A percentile compares a stretch with the other conserved stretches of the same genome.
These are phyloP conservation scores for Parotia lawesii DNA, from an alignment of 2,113 vertebrate species.

Conservation along the genomic window DNA sequence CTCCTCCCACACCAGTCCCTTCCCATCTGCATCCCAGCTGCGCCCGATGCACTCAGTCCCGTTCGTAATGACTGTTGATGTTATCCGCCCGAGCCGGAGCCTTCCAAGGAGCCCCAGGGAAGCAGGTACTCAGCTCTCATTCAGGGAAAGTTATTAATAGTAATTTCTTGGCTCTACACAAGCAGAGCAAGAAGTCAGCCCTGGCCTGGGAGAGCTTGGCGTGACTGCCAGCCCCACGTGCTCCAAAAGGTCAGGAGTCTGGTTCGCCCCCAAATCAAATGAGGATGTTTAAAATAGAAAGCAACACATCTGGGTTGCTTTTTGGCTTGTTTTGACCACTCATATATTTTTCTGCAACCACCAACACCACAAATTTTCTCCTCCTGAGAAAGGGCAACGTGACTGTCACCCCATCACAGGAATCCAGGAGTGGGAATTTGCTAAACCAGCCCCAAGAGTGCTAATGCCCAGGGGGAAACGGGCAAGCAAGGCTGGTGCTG, in stretches of 20 bases:
- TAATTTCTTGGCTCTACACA: background rate
- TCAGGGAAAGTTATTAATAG: background rate
- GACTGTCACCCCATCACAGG: background rate
- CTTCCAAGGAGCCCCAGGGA: slow-evolving; percentile 23
- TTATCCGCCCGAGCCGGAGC: background rate
- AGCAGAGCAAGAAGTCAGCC: background rate
- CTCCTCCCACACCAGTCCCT: background rate
- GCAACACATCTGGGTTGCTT: background rate
- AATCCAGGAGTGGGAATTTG: background rate
- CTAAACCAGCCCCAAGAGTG: background rate
- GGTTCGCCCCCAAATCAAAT: background rate
- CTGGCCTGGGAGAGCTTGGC: background rate
- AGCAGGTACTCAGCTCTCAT: slow-evolving; percentile 11
- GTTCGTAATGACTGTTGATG: background rate
- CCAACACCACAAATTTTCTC: background rate
- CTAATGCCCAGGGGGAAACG: rapidly evolving
- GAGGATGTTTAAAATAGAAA: background rate
- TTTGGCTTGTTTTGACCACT: background rate
- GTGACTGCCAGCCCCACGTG: background rate
- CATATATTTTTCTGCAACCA: background rate
- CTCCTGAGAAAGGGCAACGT: background rate
- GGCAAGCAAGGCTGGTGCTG: background rate
- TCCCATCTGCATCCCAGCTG: slow-evolving; percentile 42
- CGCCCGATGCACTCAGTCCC: background rate
- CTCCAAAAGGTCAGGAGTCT: background rate